These are phyloP conservation scores for Leptosomus discolor DNA, from an alignment of 2,113 vertebrate species.

Conservation along the genomic window DNA sequence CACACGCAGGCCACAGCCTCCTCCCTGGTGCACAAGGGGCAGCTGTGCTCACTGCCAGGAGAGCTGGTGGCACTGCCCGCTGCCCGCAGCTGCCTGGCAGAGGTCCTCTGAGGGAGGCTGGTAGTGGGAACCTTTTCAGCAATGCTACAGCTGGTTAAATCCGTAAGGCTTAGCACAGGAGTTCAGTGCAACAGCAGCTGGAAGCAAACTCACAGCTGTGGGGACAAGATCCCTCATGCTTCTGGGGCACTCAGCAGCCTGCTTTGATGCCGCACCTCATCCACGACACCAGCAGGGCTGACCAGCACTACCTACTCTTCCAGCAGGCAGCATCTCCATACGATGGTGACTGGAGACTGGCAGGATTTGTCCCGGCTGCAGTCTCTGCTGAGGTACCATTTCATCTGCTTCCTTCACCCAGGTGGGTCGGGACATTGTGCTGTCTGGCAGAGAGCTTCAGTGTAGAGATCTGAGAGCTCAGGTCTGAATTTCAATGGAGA, in stretches of 20 bases:
- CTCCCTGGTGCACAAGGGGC: background rate
- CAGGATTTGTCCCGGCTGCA: background rate
- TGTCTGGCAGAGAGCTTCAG: background rate
- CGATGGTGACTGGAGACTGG: background rate
- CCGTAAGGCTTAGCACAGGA: background rate
- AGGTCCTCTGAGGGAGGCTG: background rate
- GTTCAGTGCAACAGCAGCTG: no score
- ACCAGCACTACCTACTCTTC: background rate
- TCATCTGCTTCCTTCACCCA: background rate
- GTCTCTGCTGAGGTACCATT: background rate
- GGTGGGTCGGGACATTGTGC: background rate
- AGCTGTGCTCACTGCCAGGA: background rate
- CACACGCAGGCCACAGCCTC: background rate
- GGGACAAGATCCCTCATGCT: background rate
- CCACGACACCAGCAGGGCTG: background rate
- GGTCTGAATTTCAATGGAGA: background rate
- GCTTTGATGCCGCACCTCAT: background rate
- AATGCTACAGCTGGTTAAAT: background rate
- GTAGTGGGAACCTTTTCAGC: background rate
- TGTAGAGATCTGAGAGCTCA: background rate
- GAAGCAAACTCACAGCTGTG: background rate
- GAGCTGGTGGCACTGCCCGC: background rate
- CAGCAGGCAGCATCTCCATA: background rate
- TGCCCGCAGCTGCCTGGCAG: background rate
- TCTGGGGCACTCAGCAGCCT: background rate